Percentiles rank a stretch among this genome's conserved stretches.
Conservation (phyloP, 2,888 invertebrate genomes). For the Netelia melanura region DNA sequence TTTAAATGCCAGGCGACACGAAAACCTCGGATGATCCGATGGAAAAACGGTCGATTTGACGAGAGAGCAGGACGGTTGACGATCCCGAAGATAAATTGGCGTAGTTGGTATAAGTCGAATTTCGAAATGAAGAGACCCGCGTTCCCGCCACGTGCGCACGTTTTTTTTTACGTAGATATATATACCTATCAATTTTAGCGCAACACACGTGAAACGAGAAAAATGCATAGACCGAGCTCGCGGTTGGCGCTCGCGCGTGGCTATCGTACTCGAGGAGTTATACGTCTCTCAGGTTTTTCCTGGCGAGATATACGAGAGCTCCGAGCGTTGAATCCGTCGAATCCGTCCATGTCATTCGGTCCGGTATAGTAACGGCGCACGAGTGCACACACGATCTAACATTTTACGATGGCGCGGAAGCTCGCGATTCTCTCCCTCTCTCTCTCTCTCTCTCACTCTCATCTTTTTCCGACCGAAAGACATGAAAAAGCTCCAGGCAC, state of each 20-base stretch:
- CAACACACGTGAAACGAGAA: background rate
- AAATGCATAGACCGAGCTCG: background rate
- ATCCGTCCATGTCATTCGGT: conserved; percentile 41
- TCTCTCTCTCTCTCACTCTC: conserved; percentile 30
- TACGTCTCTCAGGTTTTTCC: conserved; percentile 13
- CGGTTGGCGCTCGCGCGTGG: background rate
- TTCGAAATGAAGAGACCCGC: too few relatives aligned
- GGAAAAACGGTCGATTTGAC: too few relatives aligned
- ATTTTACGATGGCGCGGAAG: conserved; percentile 55
- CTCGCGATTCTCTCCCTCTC: background rate
- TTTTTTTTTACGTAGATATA: background rate
- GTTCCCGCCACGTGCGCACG: too few relatives aligned
- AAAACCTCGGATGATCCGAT: too few relatives aligned
- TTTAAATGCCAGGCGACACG: too few relatives aligned
- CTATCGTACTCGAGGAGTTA: conserved; percentile 47
- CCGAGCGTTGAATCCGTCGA: conserved; percentile 31
- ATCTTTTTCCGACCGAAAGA: background rate
- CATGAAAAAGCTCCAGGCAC: conserved; percentile 14
- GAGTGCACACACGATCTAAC: background rate
- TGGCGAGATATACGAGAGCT: conserved; percentile 9
- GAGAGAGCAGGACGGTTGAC: too few relatives aligned
- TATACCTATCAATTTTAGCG: background rate
- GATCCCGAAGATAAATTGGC: too few relatives aligned
- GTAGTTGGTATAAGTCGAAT: too few relatives aligned
- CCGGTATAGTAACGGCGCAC: background rate